Base-by-base conservation (phyloP, 2,113 vertebrate species). In the Mionectes macconnelli region DNA sequence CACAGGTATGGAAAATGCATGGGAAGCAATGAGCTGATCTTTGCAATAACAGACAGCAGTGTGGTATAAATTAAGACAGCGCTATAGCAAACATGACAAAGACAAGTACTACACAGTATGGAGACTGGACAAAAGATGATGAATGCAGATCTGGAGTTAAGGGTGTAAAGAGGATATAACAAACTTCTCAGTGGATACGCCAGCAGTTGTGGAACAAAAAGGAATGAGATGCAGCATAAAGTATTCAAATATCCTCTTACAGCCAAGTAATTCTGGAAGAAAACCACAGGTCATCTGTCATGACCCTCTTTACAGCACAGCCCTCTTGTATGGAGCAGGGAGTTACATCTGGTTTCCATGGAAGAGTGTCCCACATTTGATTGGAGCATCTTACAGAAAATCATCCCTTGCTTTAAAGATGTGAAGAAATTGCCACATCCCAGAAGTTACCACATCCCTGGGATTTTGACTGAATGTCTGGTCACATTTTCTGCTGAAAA, bases 201-300 rank as follows among this genome's bases (percentile, higher is more conserved):
- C 90, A 86, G 86, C 77, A 67, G 68, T 63, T 81, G 27, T 78
- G 76, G 86, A 86, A 89, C 44, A 66, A 87, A 92, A 88, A 83
- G 37, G 50, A 92, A 92, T 90, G 75, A 96, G 72, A 90, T 40
- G 11, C 50, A 94, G 53, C 76, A 90, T 33, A 74, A 92, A 31
- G 39, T 80, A 90, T 92, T 93, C 89, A 92, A 92, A 95, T 64
- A 72, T 47, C 30, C 30, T 63, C 42, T 77, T 77, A 30, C 60
- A 89, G 93, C 88, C 93, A 96, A 95, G 27, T 55, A 74, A 91
- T 89, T 87, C 75, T 94, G 93, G 89, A 93, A 91, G 47, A 87
- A 80, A 88, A 76, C 50, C 67, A 77, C 42, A 67, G 87, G 87
- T 97, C 91, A 37, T 88, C 87, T 88, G 75, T 76, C 72, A 57